Evolutionary conservation across 2,888 invertebrate species (phyloP).

Genomic region (Tachina grossa): DNA sequence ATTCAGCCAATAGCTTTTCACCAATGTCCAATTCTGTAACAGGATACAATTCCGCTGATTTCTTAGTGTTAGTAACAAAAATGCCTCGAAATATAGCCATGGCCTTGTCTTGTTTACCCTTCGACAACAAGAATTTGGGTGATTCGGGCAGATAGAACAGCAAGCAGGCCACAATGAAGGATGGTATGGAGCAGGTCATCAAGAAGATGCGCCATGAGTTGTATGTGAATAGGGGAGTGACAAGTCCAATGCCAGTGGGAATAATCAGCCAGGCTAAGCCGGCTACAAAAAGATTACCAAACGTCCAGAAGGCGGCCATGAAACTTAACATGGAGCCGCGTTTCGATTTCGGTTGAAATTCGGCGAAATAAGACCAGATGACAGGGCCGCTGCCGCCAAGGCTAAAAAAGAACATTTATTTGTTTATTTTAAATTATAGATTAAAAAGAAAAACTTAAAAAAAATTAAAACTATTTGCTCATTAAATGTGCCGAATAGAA

Average conservation of each 20-base stretch:
- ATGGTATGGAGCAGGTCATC: constrained; percentile 93
- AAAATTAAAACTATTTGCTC: too few species aligned
- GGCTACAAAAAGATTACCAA: constrained; percentile 95
- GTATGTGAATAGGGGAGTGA: constrained; percentile 88
- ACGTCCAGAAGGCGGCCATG: constrained; percentile 97
- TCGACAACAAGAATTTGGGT: constrained; percentile 93
- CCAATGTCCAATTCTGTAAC: constrained; percentile 88
- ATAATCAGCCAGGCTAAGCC: constrained; percentile 91
- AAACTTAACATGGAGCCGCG: constrained; percentile 96
- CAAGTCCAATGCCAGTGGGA: constrained; percentile 88
- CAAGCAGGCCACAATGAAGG: constrained; percentile 92
- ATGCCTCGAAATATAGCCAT: constrained; percentile 91
- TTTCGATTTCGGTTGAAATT: constrained; percentile 95
- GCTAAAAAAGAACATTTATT: constrained; percentile 70
- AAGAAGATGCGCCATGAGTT: constrained; percentile 97
- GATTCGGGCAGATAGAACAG: constrained; percentile 94
- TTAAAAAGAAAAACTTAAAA: constrained; percentile 7
- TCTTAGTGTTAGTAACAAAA: constrained; percentile 90
- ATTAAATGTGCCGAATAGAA: background rate
- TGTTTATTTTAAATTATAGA: background rate
- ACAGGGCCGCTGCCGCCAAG: constrained; percentile 87
- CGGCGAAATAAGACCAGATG: constrained; percentile 97
- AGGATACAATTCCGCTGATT: constrained; percentile 89
- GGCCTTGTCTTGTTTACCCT: constrained; percentile 91
- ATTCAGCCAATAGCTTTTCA: constrained; percentile 83